Evolutionary conservation across 2,888 invertebrate genomes (phyloP), one percentile per base, ranked within the genome.

Genomic region (Drosophila fungiperda): DNA sequence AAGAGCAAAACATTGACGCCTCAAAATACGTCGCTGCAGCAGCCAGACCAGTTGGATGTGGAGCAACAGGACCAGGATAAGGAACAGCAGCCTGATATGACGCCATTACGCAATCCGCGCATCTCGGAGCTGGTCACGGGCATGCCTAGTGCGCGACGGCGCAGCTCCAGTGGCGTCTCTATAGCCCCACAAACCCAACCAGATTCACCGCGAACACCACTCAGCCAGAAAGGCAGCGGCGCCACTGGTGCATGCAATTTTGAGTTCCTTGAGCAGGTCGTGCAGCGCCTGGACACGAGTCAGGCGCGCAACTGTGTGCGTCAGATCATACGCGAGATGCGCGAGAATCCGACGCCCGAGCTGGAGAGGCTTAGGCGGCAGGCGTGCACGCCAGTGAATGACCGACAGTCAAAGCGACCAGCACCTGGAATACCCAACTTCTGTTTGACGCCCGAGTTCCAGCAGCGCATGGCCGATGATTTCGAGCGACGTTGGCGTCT

Each of bases 381-480:
- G 63, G 92, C 92, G 3, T 92, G 91, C 45, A 92, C 92, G 1
- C 92, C 92, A 0, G 88, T 92, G n/a, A 91, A 90, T 66, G 86
- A 90, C 0, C 89, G 90, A 23, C 66, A 89, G 35, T 76, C 29
- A 0, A 15, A 65, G 4, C 87, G 90, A 5, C 90, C 90, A 0
- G 83, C 89, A 6, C 82, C 82, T 0, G 92, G 90, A 17, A 92
- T 93, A 71, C 90, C 91, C n/a, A 91, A 92, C 55, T 93, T 92
- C 59, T 92, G 92, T 36, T 89, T 91, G 2, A 93, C 93, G 1
- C 93, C 93, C 0, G 93, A 92, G 63, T 92, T 92, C 64, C 89
- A 92, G 65, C 91, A 91, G 62, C 90, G 93, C 33, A 92, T 92
- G 92, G 92, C 92, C 5, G 93, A 92, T 32, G 92, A 91, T 26